phyloP scores from a whole-genome alignment of 1,140 invertebrate genomes.

The Coptotermes formosanus region DNA sequence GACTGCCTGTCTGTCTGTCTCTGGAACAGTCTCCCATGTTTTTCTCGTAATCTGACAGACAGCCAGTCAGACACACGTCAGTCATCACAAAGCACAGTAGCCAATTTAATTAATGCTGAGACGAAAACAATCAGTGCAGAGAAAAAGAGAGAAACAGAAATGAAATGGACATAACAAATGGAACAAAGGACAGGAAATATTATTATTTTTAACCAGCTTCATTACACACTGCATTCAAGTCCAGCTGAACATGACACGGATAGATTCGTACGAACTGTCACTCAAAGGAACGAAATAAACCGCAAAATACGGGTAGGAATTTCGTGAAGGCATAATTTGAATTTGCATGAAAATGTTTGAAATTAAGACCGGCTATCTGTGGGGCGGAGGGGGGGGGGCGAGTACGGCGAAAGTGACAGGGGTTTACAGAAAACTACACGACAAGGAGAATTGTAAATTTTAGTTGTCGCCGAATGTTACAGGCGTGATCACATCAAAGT shows the following conservation, averaged over 20 bases:
- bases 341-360: too few species aligned
- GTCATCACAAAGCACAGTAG: background rate
- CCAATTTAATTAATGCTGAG: background rate
- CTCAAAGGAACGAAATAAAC: background rate
- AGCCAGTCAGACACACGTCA: background rate
- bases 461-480: too few species aligned
- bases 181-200: background rate
- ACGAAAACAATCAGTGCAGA: background rate
- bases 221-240: background rate
- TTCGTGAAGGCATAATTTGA: too few species aligned
- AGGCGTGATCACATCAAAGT: too few species aligned
- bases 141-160: background rate
- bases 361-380: too few species aligned
- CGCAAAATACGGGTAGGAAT: background rate
- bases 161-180: background rate
- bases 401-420: too few species aligned
- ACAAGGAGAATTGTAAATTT: too few species aligned
- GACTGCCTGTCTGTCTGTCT: background rate
- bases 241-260: background rate
- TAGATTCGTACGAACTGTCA: background rate
- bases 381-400: too few species aligned
- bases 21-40: background rate
- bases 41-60: background rate
- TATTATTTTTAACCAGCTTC: background rate
- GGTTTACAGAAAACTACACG: too few species aligned